phyloP scores from a whole-genome alignment of 2,797 vertebrate species.

The Lycodopsis pacificus region DNA sequence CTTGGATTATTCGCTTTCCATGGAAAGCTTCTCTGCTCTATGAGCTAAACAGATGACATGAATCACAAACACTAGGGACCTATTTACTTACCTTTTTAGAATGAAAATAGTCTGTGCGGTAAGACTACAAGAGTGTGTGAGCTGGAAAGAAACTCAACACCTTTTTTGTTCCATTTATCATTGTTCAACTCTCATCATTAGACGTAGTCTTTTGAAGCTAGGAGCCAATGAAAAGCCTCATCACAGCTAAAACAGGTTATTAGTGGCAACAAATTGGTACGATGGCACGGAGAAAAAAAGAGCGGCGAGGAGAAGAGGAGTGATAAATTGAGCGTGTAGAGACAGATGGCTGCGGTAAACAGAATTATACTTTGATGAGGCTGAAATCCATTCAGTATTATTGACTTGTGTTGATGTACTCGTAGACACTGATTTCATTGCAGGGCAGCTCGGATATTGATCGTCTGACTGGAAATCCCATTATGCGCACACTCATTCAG shows the following conservation, averaged over 20 bases:
- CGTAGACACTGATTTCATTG: slow-evolving; percentile 71
- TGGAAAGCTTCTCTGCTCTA: slow-evolving; percentile 5
- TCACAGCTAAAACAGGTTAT: neutral
- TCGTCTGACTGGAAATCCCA: slow-evolving; percentile 69
- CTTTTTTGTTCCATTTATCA: neutral
- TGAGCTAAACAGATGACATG: slow-evolving; percentile 5
- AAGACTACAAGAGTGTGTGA: slow-evolving; percentile 1
- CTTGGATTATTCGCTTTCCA: slow-evolving; percentile 24
- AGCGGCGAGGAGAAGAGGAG: slow-evolving; percentile 17
- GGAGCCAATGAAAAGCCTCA: slow-evolving; percentile 1
- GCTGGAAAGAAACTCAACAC: slow-evolving; percentile 17
- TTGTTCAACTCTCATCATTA: slow-evolving; percentile 4
- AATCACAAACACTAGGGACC: neutral
- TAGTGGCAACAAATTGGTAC: neutral
- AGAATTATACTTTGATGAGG: slow-evolving; percentile 72
- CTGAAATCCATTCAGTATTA: slow-evolving; percentile 68
- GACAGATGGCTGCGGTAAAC: slow-evolving; percentile 61
- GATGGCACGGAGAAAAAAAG: neutral
- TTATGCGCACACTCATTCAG: slow-evolving; percentile 50
- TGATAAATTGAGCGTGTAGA: slow-evolving; percentile 24
- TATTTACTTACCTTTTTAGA: slow-evolving; percentile 4
- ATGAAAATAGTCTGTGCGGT: neutral
- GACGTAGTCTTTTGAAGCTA: slow-evolving; percentile 18
- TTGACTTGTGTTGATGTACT: slow-evolving; percentile 69
- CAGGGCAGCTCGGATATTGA: slow-evolving; percentile 68